Base-by-base conservation (phyloP, 2,888 invertebrate genomes). In the Caenorhabditis sp. region DNA sequence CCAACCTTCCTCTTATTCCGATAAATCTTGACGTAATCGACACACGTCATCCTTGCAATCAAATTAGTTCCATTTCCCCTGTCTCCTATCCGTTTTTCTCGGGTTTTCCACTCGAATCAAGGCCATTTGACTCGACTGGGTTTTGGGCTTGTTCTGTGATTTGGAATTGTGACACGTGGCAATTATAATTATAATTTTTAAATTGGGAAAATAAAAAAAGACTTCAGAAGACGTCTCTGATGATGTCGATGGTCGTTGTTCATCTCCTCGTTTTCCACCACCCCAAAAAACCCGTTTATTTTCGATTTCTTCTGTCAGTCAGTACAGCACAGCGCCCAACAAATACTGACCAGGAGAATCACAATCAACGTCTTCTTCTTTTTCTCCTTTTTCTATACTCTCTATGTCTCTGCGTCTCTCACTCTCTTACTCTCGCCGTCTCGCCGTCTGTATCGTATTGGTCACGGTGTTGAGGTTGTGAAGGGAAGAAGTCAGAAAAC, bases 401-500 rank as follows among this genome's bases (percentile, higher is more conserved):
- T n/a, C n/a, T n/a, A n/a, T n/a, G n/a, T 32, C 32, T 32, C 40
- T 40, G 40, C 40, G 40, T 40, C 40, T 40, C 40, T 40, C 40
- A 11, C 40, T 40, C 40, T 40, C 40, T 40, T 13, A 40, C 40
- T 32, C 32, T 32, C 32, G 32, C 4, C 9, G 32, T 32, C n/a
- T n/a, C n/a, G n/a, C n/a, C n/a, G n/a, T n/a, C 32, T 32, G 32
- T 6, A 4, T 32, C 4, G 5, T 32, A 4, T 32, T 9, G 40
- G 40, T 40, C 40, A 40, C 40, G 40, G 40, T 40, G 4, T 32
- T 32, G n/a, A n/a, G n/a, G n/a, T n/a, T n/a, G n/a, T n/a, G n/a
- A n/a, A n/a, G n/a, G n/a, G n/a, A n/a, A n/a, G n/a, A n/a, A n/a
- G n/a, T n/a, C n/a, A n/a, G n/a, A n/a, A n/a, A n/a, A n/a, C n/a